phyloP scores from a whole-genome alignment of 2,113 vertebrate genomes.

The Ascaphus truei region DNA sequence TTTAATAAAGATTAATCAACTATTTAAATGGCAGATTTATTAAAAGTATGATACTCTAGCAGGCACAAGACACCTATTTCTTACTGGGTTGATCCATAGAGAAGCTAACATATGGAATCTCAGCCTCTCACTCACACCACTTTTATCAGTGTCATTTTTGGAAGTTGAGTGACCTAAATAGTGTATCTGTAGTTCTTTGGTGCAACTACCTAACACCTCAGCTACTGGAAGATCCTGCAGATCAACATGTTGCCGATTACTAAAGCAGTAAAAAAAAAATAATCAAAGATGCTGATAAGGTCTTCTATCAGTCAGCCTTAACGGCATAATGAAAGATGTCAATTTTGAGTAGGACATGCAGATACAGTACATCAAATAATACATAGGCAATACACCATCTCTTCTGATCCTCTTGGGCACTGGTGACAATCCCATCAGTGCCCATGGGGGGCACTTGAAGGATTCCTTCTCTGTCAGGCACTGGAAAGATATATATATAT shows the following conservation, averaged over 20 bases:
- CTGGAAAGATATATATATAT: neutral
- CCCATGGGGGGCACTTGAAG: no score
- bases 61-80: neutral
- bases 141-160: constrained; percentile 8
- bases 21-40: neutral
- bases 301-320: no score
- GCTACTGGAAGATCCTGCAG: constrained; percentile 9
- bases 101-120: neutral
- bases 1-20: neutral
- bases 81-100: neutral
- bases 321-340: neutral
- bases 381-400: neutral
- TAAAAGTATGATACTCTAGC: neutral
- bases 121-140: neutral
- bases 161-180: neutral
- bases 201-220: neutral
- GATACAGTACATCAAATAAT: constrained; percentile 3
- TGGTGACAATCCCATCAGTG: neutral
- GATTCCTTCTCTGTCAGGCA: neutral
- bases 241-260: neutral
- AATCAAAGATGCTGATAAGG: no score
- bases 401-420: neutral
- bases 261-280: no score
- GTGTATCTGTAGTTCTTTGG: neutral
- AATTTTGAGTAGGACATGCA: constrained; percentile 5